A percentile compares a stretch with the other conserved stretches of the same genome.
These are phyloP conservation scores for Mythimna albipuncta DNA, from an alignment of 2,888 invertebrate genomes.

Conservation along the genomic window DNA sequence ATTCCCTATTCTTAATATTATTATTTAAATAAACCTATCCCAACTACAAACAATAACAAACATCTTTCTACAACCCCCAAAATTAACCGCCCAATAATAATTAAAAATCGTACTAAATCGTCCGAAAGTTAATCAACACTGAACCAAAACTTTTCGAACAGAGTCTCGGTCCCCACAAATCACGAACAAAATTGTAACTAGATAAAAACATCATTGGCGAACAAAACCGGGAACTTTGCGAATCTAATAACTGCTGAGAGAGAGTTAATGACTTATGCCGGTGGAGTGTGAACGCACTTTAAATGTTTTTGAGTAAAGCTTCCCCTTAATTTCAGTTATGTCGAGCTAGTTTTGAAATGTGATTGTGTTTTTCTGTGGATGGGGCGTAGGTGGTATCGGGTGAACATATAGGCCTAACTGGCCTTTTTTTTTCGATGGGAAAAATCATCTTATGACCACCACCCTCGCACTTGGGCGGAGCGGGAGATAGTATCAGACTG, in stretches of 20 bases:
- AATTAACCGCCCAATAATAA: slow-evolving; percentile 51
- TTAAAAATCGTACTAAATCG: slow-evolving; percentile 53
- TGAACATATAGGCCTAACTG: too few relatives aligned
- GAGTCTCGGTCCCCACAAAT: slow-evolving; percentile 65
- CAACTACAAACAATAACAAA: slow-evolving; percentile 20
- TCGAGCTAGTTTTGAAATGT: slow-evolving; percentile 20
- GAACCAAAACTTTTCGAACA: slow-evolving; percentile 60
- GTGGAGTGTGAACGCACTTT: slow-evolving; percentile 63
- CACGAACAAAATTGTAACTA: slow-evolving; percentile 63
- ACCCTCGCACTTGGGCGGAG: too few relatives aligned
- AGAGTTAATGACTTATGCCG: slow-evolving; percentile 69
- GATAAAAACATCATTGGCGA: slow-evolving; percentile 69
- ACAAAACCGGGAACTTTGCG: slow-evolving; percentile 65
- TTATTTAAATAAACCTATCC: slow-evolving; percentile 20
- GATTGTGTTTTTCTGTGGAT: slow-evolving; percentile 15
- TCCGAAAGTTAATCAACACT: slow-evolving; percentile 61
- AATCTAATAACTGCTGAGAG: slow-evolving; percentile 66
- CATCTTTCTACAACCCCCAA: slow-evolving; percentile 27
- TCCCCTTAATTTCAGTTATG: slow-evolving; percentile 50
- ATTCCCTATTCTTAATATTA: neutral
- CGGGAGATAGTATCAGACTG: too few relatives aligned
- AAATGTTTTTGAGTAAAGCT: slow-evolving; percentile 56
- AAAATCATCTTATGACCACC: too few relatives aligned
- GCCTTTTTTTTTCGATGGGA: too few relatives aligned
- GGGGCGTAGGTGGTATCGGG: neutral